phyloP scores from a whole-genome alignment of 2,797 vertebrate species.

The Oreortyx pictus region DNA sequence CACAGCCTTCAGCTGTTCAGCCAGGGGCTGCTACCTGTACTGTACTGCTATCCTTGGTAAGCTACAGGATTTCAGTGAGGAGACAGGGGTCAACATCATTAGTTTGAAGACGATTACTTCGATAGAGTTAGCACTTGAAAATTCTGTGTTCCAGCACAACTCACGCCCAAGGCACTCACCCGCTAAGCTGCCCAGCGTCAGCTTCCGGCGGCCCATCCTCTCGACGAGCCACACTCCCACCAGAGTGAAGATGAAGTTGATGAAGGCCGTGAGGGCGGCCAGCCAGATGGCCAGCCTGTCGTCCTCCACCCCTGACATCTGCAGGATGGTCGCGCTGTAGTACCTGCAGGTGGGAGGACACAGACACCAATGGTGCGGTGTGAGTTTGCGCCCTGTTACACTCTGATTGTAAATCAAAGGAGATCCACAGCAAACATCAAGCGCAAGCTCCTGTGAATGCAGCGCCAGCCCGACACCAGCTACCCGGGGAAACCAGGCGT shows the following conservation, averaged over 20 bases:
- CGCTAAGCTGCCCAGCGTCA: slow-evolving; percentile 90
- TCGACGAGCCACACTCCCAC: slow-evolving; percentile 98
- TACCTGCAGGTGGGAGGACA: slow-evolving; percentile 83
- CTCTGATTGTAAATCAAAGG: background rate
- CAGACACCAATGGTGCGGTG: background rate
- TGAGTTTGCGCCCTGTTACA: background rate
- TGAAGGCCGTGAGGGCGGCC: slow-evolving; percentile 91
- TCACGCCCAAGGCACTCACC: slow-evolving; percentile 77
- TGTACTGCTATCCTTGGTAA: background rate
- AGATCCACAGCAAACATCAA: background rate
- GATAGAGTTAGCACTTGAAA: background rate
- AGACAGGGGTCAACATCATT: background rate
- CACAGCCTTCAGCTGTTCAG: background rate
- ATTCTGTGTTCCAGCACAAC: background rate
- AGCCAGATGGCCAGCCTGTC: slow-evolving; percentile 96
- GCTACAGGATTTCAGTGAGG: background rate
- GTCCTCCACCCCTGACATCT: slow-evolving; percentile 97
- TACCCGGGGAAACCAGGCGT: background rate
- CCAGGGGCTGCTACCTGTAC: background rate
- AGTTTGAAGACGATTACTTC: background rate
- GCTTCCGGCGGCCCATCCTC: slow-evolving; percentile 92
- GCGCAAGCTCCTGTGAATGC: background rate
- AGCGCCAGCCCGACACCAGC: background rate
- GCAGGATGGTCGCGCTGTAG: slow-evolving; percentile 98
- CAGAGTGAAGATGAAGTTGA: slow-evolving; percentile 96